Conservation (phyloP, 2,113 vertebrate genomes). For the Mesitornis unicolor region DNA sequence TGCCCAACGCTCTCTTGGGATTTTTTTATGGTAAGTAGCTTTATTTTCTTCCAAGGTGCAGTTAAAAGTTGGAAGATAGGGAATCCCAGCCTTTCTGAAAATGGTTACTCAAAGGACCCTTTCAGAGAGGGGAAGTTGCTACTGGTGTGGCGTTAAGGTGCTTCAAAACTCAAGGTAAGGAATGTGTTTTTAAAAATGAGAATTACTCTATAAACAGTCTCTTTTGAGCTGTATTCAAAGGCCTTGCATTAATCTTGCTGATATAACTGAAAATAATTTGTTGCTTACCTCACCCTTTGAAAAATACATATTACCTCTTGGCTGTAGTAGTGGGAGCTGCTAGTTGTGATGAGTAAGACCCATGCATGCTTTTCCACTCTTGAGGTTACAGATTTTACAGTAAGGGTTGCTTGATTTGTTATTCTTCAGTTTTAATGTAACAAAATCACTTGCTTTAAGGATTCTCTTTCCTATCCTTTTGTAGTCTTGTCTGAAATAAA, state of each 20-base stretch:
- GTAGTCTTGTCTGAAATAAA: background rate
- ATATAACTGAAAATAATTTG: background rate
- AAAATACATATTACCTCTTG: background rate
- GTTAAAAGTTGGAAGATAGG: background rate
- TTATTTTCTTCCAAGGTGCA: background rate
- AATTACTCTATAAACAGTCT: background rate
- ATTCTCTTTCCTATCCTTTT: background rate
- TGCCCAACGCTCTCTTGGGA: background rate
- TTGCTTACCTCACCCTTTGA: background rate
- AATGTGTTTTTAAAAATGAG: background rate
- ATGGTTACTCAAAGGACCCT: background rate
- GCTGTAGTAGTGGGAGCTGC: background rate
- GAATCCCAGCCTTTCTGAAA: background rate
- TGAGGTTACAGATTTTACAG: rapidly evolving
- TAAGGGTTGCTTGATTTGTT: background rate
- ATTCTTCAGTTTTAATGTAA: background rate
- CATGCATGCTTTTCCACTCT: background rate
- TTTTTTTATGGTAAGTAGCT: background rate
- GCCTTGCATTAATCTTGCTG: background rate
- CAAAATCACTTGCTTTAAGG: background rate
- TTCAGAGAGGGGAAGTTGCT: background rate
- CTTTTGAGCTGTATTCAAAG: background rate
- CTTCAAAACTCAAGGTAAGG: background rate
- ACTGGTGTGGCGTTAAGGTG: background rate
- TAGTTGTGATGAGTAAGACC: background rate